A percentile compares a stretch with the other conserved stretches of the same genome.
Conservation (phyloP, 2,797 vertebrate species). For the Sebastolobus alascanus region DNA sequence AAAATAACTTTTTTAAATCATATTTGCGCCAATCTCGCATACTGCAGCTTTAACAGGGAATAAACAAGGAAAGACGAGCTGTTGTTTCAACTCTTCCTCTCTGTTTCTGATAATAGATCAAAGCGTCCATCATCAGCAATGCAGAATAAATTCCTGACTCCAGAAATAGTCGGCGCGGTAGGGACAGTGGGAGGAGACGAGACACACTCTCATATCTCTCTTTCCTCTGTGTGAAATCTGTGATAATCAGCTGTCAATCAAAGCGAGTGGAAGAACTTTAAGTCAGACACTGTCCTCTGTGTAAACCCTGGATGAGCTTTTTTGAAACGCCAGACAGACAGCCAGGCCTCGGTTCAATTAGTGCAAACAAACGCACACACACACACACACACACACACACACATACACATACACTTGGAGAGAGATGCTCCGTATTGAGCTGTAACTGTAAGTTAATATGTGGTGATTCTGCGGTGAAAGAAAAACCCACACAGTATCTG, state of each 20-base stretch:
- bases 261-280: slow-evolving; percentile 27
- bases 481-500: background rate
- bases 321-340: slow-evolving; percentile 30
- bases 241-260: slow-evolving; percentile 58
- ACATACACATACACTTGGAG: background rate
- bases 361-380: slow-evolving; percentile 1
- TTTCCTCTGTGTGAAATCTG: slow-evolving; percentile 7
- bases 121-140: slow-evolving; percentile 33
- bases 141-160: slow-evolving; percentile 36
- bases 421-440: background rate
- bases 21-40: too few relatives aligned
- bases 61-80: slow-evolving; percentile 7
- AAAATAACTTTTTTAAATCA: too few relatives aligned
- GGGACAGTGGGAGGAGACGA: slow-evolving; percentile 35
- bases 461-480: background rate
- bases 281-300: slow-evolving; percentile 33
- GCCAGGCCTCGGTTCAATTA: slow-evolving; percentile 13
- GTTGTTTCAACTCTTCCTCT: slow-evolving; percentile 20
- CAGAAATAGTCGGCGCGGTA: slow-evolving; percentile 41
- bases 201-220: background rate
- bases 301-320: slow-evolving; percentile 32
- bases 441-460: background rate
- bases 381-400: background rate
- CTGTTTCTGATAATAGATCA: slow-evolving; percentile 47
- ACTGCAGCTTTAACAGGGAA: too few relatives aligned